A percentile compares a stretch with the other conserved stretches of the same genome.
phyloP scores from a whole-genome alignment of 2,888 invertebrate species.

The Drosophila ezoana region DNA sequence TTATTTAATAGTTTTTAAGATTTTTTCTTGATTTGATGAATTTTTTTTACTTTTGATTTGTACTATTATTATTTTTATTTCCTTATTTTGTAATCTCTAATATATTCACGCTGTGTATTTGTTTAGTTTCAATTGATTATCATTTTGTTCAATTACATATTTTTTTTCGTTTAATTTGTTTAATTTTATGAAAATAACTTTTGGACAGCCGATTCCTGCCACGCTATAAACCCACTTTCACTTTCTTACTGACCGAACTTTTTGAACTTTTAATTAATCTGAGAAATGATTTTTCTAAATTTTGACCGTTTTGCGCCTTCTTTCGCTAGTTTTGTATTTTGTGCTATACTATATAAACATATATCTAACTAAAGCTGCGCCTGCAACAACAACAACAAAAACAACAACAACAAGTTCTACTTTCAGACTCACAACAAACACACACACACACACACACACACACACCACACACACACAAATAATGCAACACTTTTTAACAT shows the following conservation, averaged over 20 bases:
- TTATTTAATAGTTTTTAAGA: constrained; percentile 42
- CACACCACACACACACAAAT: constrained; percentile 32
- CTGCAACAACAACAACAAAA: constrained; percentile 64
- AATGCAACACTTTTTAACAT: constrained; percentile 15
- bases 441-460: constrained; percentile 17
- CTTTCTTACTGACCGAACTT: constrained; percentile 24
- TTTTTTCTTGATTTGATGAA: constrained; percentile 47
- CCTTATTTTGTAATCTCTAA: constrained; percentile 18
- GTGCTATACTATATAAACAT: constrained; percentile 20
- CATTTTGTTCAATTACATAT: constrained; percentile 45
- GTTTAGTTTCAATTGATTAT: constrained; percentile 47
- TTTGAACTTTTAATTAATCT: constrained; percentile 7
- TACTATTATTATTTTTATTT: constrained; percentile 32
- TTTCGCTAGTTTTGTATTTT: constrained; percentile 36
- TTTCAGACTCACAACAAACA: constrained; percentile 4
- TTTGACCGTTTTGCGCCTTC: constrained; percentile 38
- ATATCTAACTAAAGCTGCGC: constrained; percentile 56
- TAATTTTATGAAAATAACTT: constrained; percentile 14
- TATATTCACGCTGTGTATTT: constrained; percentile 42
- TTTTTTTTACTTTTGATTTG: constrained; percentile 50
- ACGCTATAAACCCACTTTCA: constrained; percentile 20
- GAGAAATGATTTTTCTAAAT: constrained; percentile 20
- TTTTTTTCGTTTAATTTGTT: constrained; percentile 16
- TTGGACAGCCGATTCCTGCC: constrained; percentile 26
- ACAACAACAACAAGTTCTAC: constrained; percentile 27